Evolutionary conservation across 2,888 invertebrate genomes (phyloP), one percentile per base, ranked within the genome.

Genomic region (Antitype chi): DNA sequence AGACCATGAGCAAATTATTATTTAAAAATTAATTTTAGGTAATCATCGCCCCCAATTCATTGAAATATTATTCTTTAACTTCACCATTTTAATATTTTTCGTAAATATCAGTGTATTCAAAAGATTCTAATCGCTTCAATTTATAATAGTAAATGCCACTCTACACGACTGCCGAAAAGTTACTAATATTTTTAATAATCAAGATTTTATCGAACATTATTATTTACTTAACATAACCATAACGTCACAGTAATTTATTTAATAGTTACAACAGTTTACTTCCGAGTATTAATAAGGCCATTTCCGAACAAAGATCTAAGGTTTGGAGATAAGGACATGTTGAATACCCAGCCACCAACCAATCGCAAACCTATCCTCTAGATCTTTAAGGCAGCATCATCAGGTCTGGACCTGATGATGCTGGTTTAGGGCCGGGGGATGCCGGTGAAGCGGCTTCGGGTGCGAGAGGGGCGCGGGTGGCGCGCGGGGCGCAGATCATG

Each of bases 401-500:
- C 43, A 47, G 43, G 43, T 47, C 11, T 47, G 72, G 64, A 59
- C 68, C 73, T 84, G 84, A 80, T 85, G 82, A 75, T 85, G 71
- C 67, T 66, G 81, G 32, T 52, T 82, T 57, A 73, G 79, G 74
- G 67, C 74, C 76, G 83, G 80, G 85, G 86, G 86, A 85, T 85
- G 84, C 85, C 85, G 76, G 74, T 57, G 77, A 38, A 25, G 32
- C 52, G 47, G 64, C 63, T 43, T 13, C 71, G 52, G 80, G 64
- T 67, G 32, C 7, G 74, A 76, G 89, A 82, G 85, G 88, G 86
- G 85, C 77, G 89, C 87, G 88, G 78, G 90, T 88, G 90, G 90
- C 85, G 93, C 90, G 95, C 94, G 95, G 93, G 92, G 91, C 89
- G 94, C 90, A 90, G 89, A 87, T 89, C 83, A 91, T 97, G 97